Evolutionary conservation across 2,888 invertebrate species (phyloP), one percentile per base, ranked within the genome.

Genomic region (Rotaria magnacalcarata): DNA sequence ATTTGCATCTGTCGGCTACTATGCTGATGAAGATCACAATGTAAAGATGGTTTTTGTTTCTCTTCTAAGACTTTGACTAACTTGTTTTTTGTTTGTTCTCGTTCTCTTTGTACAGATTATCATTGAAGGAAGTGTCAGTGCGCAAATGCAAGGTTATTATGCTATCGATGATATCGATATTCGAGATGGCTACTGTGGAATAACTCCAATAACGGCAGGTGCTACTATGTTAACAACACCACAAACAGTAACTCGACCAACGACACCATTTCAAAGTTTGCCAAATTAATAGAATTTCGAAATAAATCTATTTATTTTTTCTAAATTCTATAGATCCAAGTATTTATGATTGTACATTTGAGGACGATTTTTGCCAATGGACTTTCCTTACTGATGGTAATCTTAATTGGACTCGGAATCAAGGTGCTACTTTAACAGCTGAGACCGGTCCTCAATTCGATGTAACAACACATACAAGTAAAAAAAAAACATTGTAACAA

Each of bases 311-410:
- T 52, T 50, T 52, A 52, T 52, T 52, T 52, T 16, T 52, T 74
- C 87, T 34, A 86, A 87, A 87, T 14, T 67, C 87, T 50, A 86
- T 88, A 0, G 80, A 87, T 67, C 88, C 88, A 80, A 56, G 84
- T n/a, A 34, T 87, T 24, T 85, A 85, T 56, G 89, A 90, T 88
- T 90, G 90, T 87, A 88, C 88, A 86, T 90, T 90, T 89, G 90
- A 90, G 86, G 84, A 84, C 21, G 89, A 89, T 21, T 67, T 89
- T 24, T 90, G 90, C 86, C 88, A 88, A 80, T 90, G 90, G 90
- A 87, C 87, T 8, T 89, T 89, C 87, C 88, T 84, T 86, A 34
- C 84, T 21, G 84, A 50, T 56, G 90, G 89, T 87, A 85, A 88
- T 84, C 90, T 89, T 88, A 50, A 86, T 85, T 74, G 89, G 88